Base-by-base conservation (phyloP, 2,113 vertebrate genomes). In the Pao palembangensis region DNA sequence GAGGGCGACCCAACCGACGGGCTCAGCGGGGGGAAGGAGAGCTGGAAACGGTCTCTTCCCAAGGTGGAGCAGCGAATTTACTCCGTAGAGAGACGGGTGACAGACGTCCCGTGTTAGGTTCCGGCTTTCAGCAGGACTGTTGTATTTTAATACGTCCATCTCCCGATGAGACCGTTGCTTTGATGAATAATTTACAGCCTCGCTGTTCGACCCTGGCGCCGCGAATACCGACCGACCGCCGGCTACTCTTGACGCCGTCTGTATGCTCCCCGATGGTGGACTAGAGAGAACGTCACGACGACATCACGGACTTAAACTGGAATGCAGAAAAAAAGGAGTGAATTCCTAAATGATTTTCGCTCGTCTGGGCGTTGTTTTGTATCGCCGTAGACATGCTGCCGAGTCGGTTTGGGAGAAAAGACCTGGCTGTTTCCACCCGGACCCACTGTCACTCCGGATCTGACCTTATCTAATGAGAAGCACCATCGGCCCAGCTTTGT, bases 381-480 rank as follows among this genome's bases (percentile, higher is more conserved):
- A 64, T 76, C 74, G 25, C 60, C 28, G 61, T 74, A 83, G 91
- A 91, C 92, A 93, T 93, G 93, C 85, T 84, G 73, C 18, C 55
- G 86, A 80, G 84, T 82, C 70, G 77, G 76, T 80, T 90, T 84
- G 88, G 76, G 84, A 87, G 89, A 83, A 85, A 70, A 85, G 75
- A 78, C 63, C 59, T 50, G 41, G n/a, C 46, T 25, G 53, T 68
- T 61, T 68, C 66, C 47, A 70, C 64, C 51, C 61, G 52, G 55
- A 72, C 51, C 61, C 70, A 68, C 64, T 64, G 63, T 78, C 73
- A 19, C 69, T 75, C 54, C 67, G 64, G 19, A 51, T 65, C 55
- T 21, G 59, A 75, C 18, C 64, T 76, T 51, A 61, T 75, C 60
- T 77, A 59, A 62, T 71, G 79, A 81, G 13, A 55, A 64, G 23